These are phyloP conservation scores for Fregetta grallaria DNA, from an alignment of 2,113 vertebrate species.

Conservation along the genomic window DNA sequence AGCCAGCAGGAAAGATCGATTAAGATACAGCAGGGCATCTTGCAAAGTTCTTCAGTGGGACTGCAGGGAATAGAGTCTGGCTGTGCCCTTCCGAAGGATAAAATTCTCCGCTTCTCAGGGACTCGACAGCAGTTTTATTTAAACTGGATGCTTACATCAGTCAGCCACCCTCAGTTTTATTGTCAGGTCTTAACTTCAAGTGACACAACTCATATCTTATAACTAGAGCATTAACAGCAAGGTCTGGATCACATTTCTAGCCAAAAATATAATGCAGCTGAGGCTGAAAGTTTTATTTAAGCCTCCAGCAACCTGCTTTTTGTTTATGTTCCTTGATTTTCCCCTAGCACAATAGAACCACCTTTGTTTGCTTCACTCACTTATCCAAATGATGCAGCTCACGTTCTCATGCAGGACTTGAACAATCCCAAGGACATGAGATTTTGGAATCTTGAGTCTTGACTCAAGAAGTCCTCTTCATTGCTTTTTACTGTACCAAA, in stretches of 20 bases:
- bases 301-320: neutral
- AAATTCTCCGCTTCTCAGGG: constrained; percentile 26
- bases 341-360: neutral
- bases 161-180: constrained; percentile 6
- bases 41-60: constrained; percentile 63
- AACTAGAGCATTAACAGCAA: neutral
- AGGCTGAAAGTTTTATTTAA: neutral
- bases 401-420: neutral
- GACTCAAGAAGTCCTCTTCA: neutral
- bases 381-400: neutral
- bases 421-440: neutral
- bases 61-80: constrained; percentile 58
- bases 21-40: constrained; percentile 71
- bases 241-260: neutral
- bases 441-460: neutral
- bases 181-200: neutral
- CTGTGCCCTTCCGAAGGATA: constrained; percentile 70
- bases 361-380: neutral
- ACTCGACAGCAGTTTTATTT: constrained; percentile 20
- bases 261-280: neutral
- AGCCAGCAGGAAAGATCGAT: constrained; percentile 75
- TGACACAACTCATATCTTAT: neutral
- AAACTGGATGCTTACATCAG: neutral
- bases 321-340: neutral
- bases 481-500: neutral